phyloP scores from a whole-genome alignment of 2,888 invertebrate species.

The Hololepta plana region DNA sequence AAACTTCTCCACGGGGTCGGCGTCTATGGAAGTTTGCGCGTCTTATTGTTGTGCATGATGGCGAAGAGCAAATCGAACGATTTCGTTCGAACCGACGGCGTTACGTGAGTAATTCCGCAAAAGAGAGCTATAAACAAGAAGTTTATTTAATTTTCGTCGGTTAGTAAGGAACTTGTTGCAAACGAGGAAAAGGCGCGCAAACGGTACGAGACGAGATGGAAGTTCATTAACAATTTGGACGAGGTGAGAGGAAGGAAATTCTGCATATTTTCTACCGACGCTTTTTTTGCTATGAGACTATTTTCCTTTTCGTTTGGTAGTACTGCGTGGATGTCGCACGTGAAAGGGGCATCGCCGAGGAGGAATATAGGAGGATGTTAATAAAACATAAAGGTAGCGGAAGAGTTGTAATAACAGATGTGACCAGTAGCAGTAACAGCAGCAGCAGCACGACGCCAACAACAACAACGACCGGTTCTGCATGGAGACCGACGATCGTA shows the following conservation, averaged over 20 bases:
- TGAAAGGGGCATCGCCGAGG: conserved; percentile 11
- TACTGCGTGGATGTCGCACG: conserved; percentile 12
- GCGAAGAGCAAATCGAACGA: conserved; percentile 5
- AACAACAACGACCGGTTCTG: conserved; percentile 7
- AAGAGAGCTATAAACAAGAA: conserved; percentile 2
- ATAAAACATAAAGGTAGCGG: conserved; percentile 8
- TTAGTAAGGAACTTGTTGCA: conserved; percentile 20
- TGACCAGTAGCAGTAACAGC: conserved; percentile 9
- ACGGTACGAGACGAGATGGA: conserved; percentile 21
- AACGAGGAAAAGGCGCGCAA: conserved; percentile 18
- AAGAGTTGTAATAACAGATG: too few relatives aligned
- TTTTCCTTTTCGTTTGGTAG: conserved; percentile 9
- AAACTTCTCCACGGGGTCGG: too few relatives aligned
- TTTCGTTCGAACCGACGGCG: conserved; percentile 12
- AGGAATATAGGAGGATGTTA: conserved; percentile 10
- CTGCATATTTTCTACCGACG: conserved; percentile 4
- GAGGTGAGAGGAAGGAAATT: conserved; percentile 17
- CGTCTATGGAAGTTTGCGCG: too few relatives aligned
- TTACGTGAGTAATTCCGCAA: conserved; percentile 11
- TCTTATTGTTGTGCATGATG: too few relatives aligned
- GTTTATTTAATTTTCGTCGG: conserved; percentile 7
- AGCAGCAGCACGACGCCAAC: too few relatives aligned
- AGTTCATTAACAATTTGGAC: conserved; percentile 18
- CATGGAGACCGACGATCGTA: conserved; percentile 7
- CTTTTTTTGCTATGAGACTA: not conserved